Conservation (phyloP, 2,888 invertebrate genomes). For the Gandaritis pyraliata region DNA sequence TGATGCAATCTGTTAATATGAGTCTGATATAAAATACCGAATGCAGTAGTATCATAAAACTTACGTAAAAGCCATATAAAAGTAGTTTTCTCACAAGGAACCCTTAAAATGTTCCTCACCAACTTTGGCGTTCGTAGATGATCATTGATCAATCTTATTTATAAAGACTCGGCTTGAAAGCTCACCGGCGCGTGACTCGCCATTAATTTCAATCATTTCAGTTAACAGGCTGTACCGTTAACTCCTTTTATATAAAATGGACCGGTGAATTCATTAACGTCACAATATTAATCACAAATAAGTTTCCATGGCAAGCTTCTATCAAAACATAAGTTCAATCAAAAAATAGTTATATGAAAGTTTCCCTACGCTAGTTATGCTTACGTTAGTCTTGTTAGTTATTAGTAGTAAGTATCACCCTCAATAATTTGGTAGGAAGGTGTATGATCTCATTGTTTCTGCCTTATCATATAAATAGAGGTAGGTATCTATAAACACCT, state of each 20-base stretch:
- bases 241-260: slow-evolving; percentile 42
- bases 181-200: slow-evolving; percentile 34
- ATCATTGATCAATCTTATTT: slow-evolving; percentile 29
- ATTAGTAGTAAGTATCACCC: no score
- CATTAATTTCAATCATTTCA: slow-evolving; percentile 44
- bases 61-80: no score
- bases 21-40: no score
- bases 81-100: background rate
- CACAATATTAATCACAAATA: no score
- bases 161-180: slow-evolving; percentile 27
- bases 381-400: slow-evolving; percentile 17
- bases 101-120: background rate
- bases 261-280: slow-evolving; percentile 37
- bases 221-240: slow-evolving; percentile 42
- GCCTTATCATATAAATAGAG: background rate
- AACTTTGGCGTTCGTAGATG: slow-evolving; percentile 8
- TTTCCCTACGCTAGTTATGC: no score
- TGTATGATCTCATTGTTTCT: background rate
- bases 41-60: no score
- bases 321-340: no score
- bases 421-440: no score
- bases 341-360: no score
- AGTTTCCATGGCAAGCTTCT: no score
- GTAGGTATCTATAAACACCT: background rate
- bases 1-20: no score